phyloP scores from a whole-genome alignment of 2,113 vertebrate species.

The Onychorhynchus coronatus region DNA sequence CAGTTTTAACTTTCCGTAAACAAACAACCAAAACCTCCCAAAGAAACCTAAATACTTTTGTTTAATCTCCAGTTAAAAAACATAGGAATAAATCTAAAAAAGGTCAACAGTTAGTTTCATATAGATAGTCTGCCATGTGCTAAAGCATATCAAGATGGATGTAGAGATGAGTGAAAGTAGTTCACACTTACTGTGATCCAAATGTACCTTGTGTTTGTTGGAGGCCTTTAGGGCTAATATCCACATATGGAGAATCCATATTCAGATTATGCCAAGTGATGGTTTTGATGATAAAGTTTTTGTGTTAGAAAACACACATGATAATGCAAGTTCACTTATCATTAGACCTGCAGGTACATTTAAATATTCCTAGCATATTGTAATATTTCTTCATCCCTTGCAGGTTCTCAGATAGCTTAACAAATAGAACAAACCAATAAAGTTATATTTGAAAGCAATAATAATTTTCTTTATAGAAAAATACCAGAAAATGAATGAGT shows the following conservation, averaged over 20 bases:
- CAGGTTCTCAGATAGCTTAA: background rate
- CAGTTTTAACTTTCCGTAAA: background rate
- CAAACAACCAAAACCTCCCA: fast-evolving
- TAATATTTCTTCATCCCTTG: background rate
- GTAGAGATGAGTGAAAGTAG: background rate
- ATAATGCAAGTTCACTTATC: background rate
- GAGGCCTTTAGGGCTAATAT: background rate
- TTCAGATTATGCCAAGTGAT: background rate
- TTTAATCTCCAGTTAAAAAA: background rate
- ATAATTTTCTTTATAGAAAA: background rate
- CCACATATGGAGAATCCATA: background rate
- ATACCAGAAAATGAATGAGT: background rate
- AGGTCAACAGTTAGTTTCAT: background rate
- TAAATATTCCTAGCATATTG: background rate
- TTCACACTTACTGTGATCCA: background rate
- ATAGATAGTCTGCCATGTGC: background rate
- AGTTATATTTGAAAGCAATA: background rate
- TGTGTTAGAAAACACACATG: background rate
- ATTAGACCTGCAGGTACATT: background rate
- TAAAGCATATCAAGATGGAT: background rate
- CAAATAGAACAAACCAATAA: background rate
- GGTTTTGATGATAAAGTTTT: background rate
- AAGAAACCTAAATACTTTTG: background rate
- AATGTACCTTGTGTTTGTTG: background rate
- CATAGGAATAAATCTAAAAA: background rate